phyloP scores from a whole-genome alignment of 2,888 invertebrate genomes.

The Dryadula phaetusa region DNA sequence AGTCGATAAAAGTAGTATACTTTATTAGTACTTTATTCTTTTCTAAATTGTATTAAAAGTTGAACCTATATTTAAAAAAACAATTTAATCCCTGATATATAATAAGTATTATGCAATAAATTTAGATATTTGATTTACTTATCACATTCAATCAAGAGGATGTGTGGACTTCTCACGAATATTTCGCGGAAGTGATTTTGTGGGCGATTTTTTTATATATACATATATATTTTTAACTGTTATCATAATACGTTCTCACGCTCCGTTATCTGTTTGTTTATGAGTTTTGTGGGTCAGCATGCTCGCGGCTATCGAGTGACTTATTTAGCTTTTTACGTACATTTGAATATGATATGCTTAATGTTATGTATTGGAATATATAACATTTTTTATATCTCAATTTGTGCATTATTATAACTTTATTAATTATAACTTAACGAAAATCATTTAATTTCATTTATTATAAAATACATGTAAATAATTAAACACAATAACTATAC shows the following conservation, averaged over 20 bases:
- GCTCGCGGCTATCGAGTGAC: conserved; percentile 23
- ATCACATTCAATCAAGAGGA: conserved; percentile 49
- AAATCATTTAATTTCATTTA: too few relatives aligned
- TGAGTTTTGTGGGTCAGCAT: conserved; percentile 39
- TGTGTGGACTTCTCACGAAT: conserved; percentile 55
- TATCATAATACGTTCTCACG: conserved; percentile 69
- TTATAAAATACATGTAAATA: too few relatives aligned
- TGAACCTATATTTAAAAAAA: background rate
- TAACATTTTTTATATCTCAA: background rate
- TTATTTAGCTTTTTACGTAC: conserved; percentile 26
- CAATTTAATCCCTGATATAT: too few relatives aligned
- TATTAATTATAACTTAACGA: too few relatives aligned
- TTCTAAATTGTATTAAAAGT: too few relatives aligned
- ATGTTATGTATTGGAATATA: background rate
- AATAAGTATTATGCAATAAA: conserved; percentile 14
- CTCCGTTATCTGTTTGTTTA: conserved; percentile 57
- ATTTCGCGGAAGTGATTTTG: conserved; percentile 61
- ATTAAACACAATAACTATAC: background rate
- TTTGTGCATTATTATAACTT: background rate
- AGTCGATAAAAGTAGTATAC: too few relatives aligned
- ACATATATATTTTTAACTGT: conserved; percentile 48
- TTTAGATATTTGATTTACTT: conserved; percentile 35
- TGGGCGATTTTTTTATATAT: conserved; percentile 58
- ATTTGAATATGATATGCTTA: conserved; percentile 22
- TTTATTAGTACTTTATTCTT: too few relatives aligned